Percentiles rank a stretch among this genome's conserved stretches.
These are phyloP conservation scores for Colinus virginianus DNA, from an alignment of 2,113 vertebrate genomes.

Conservation along the genomic window DNA sequence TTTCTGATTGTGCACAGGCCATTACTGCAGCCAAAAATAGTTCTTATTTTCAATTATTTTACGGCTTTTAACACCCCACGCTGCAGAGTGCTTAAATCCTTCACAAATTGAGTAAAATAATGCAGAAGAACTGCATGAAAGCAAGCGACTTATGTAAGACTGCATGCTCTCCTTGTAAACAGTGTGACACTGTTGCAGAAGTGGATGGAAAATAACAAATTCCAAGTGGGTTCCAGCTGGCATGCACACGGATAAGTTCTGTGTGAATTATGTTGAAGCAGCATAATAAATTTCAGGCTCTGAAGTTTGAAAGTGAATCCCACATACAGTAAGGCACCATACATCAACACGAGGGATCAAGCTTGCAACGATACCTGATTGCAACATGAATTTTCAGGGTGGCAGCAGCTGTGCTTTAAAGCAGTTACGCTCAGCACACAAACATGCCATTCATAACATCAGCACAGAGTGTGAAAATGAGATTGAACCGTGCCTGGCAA, in stretches of 20 bases:
- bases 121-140: neutral
- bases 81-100: slow-evolving; percentile 18
- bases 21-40: slow-evolving; percentile 42
- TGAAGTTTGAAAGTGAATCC: neutral
- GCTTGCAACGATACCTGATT: neutral
- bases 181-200: neutral
- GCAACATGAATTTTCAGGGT: neutral
- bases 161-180: slow-evolving; percentile 2
- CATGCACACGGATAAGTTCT: neutral
- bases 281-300: slow-evolving; percentile 5
- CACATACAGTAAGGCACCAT: neutral
- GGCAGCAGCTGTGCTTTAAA: neutral
- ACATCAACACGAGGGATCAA: neutral
- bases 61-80: slow-evolving; percentile 5
- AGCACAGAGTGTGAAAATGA: neutral
- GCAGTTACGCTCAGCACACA: neutral
- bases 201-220: slow-evolving; percentile 30
- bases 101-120: slow-evolving; percentile 9
- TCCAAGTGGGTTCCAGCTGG: slow-evolving; percentile 1
- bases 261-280: neutral
- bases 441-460: neutral
- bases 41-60: slow-evolving; percentile 33
- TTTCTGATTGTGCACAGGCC: slow-evolving; percentile 36
- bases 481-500: neutral
- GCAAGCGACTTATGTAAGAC: neutral